phyloP scores from a whole-genome alignment of 2,888 invertebrate genomes.

The Aphodius sticticus region DNA sequence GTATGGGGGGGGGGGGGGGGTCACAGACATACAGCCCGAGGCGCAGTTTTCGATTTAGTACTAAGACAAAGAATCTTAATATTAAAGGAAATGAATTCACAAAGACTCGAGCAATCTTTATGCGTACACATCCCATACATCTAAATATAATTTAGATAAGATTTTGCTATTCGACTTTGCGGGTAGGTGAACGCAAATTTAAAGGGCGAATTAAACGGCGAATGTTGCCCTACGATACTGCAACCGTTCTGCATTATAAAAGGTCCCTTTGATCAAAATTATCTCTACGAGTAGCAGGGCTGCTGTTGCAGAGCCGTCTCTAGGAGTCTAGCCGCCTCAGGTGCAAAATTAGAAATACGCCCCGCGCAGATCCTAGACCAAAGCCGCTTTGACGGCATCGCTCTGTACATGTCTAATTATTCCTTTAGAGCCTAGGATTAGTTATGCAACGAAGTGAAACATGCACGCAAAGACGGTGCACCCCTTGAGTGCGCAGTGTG shows the following conservation, averaged over 20 bases:
- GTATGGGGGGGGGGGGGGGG: neutral
- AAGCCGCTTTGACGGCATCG: constrained; percentile 17
- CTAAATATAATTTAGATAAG: neutral
- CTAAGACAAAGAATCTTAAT: neutral
- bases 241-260: constrained; percentile 25
- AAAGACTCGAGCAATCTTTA: neutral
- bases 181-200: neutral
- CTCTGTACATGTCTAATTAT: constrained; percentile 13
- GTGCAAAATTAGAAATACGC: constrained; percentile 20
- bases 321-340: constrained; percentile 6
- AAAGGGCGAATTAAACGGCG: neutral
- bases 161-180: neutral
- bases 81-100: neutral
- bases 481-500: neutral
- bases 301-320: constrained; percentile 8
- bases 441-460: constrained; percentile 6
- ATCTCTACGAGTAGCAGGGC: constrained; percentile 13
- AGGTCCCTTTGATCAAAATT: constrained; percentile 25
- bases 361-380: constrained; percentile 8
- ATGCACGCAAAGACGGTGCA: neutral
- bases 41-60: neutral
- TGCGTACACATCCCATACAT: neutral
- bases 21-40: neutral
- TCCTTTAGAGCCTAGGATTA: constrained; percentile 14
- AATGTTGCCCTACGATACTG: neutral